phyloP scores from a whole-genome alignment of 2,888 invertebrate genomes.

The Euproctis similis region DNA sequence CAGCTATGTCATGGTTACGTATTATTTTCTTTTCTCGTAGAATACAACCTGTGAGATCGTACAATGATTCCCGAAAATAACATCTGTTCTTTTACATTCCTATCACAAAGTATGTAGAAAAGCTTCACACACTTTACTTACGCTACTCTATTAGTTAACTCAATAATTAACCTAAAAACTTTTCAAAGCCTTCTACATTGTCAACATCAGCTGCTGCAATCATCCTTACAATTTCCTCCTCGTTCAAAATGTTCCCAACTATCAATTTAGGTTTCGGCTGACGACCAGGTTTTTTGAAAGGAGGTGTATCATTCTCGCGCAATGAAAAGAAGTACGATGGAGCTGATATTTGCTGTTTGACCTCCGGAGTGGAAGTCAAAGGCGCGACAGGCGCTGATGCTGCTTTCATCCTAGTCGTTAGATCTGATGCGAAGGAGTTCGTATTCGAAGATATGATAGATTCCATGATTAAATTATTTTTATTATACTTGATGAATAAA shows the following conservation, averaged over 20 bases:
- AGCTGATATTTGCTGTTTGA: conserved; percentile 47
- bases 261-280: conserved; percentile 37
- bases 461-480: not conserved
- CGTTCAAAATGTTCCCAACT: conserved; percentile 39
- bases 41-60: conserved; percentile 30
- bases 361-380: conserved; percentile 8
- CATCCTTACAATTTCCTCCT: conserved; percentile 44
- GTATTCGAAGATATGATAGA: not conserved
- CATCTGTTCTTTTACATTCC: no score
- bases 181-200: conserved; percentile 28
- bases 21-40: conserved; percentile 47
- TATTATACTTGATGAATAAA: no score
- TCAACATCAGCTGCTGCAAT: conserved; percentile 38
- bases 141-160: no score
- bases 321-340: conserved; percentile 54
- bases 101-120: no score
- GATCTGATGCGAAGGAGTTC: not conserved
- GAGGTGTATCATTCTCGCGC: conserved; percentile 51
- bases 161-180: conserved; percentile 33
- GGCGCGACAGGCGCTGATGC: conserved; percentile 35
- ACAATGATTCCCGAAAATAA: no score
- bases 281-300: conserved; percentile 38
- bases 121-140: no score
- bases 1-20: conserved; percentile 39
- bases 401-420: conserved; percentile 20